Evolutionary conservation across 2,113 vertebrate species (phyloP).

Genomic region (Seriola quinqueradiata): DNA sequence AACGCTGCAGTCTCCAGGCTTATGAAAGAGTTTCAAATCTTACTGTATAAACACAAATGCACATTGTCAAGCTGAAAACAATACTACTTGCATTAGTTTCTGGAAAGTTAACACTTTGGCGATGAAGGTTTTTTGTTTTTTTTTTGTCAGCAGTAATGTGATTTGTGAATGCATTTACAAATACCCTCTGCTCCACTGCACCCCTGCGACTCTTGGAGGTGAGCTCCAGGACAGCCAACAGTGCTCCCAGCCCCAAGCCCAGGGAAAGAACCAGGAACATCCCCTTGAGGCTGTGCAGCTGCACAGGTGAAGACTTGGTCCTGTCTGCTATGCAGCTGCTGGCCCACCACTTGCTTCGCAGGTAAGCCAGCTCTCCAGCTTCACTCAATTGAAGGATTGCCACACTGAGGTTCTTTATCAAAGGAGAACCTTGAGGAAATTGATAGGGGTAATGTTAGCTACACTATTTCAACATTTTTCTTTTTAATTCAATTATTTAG

Average conservation of each 20-base stretch:
- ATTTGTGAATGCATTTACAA: constrained; percentile 10
- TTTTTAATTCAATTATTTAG: not conserved
- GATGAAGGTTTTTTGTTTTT: not conserved
- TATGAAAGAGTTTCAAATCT: not conserved
- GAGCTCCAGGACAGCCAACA: constrained; percentile 87
- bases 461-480: not conserved
- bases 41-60: not conserved
- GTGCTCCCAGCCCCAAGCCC: constrained; percentile 84
- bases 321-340: constrained; percentile 84
- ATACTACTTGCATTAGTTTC: not conserved
- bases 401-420: constrained; percentile 88
- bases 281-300: constrained; percentile 85
- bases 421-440: constrained; percentile 81
- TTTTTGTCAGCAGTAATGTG: not conserved
- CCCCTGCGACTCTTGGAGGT: constrained; percentile 82
- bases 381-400: constrained; percentile 89
- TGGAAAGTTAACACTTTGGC: not conserved
- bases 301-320: constrained; percentile 74
- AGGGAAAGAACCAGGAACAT: constrained; percentile 88
- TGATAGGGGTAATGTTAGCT: not conserved
- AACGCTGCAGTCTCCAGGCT: not conserved
- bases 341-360: constrained; percentile 91
- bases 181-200: constrained; percentile 85
- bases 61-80: not conserved
- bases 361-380: constrained; percentile 85